Percentiles rank a stretch among this genome's conserved stretches.
Conservation (phyloP, 2,113 vertebrate genomes). For the Forbesichthys agassizii region DNA sequence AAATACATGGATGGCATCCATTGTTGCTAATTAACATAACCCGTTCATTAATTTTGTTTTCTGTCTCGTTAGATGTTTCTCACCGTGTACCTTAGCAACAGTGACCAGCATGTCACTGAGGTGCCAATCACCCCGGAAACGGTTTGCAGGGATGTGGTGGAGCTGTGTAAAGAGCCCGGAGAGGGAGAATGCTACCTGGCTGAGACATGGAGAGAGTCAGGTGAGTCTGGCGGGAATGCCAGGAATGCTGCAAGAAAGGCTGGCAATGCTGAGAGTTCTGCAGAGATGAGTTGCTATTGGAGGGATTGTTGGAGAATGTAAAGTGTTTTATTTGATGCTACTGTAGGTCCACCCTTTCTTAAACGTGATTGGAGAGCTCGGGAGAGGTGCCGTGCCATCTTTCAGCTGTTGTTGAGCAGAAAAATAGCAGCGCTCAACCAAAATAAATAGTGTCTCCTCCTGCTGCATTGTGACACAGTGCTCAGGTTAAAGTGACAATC, state of each 20-base stretch:
- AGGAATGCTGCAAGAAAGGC: neutral
- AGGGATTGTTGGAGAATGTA: too few species aligned
- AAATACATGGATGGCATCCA: too few species aligned
- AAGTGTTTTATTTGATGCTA: too few species aligned
- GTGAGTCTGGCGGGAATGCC: constrained; percentile 61
- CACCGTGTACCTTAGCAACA: constrained; percentile 91
- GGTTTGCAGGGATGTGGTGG: constrained; percentile 88
- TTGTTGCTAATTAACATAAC: neutral
- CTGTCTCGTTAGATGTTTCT: constrained; percentile 86
- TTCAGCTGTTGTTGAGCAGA: too few species aligned
- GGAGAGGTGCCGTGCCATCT: too few species aligned
- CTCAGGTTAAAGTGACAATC: too few species aligned
- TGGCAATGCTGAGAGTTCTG: neutral
- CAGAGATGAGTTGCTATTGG: too few species aligned
- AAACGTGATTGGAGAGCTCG: too few species aligned
- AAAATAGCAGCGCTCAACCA: too few species aligned
- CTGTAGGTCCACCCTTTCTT: too few species aligned
- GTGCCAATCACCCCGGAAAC: constrained; percentile 91
- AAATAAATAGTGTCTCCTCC: too few species aligned
- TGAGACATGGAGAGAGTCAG: constrained; percentile 87
- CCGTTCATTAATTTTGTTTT: neutral
- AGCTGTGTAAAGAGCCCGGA: constrained; percentile 91
- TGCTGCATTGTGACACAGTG: too few species aligned
- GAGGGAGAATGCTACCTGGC: constrained; percentile 88
- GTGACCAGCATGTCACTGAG: constrained; percentile 88